Percentiles rank a stretch among this genome's conserved stretches.
phyloP scores from a whole-genome alignment of 2,888 invertebrate species.

The Coecobrya sp. region DNA sequence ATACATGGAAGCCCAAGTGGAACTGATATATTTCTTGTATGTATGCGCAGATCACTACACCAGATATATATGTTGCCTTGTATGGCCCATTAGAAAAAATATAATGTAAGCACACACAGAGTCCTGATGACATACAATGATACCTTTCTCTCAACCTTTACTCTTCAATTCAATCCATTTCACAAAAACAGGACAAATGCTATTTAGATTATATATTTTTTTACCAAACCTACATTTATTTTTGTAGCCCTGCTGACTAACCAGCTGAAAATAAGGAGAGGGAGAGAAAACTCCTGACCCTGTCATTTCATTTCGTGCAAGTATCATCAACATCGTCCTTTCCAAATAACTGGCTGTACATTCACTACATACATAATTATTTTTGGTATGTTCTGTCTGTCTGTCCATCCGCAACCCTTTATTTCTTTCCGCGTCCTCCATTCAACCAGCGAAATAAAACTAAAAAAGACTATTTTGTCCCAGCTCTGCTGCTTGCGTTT shows the following conservation, averaged over 20 bases:
- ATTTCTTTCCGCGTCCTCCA: neutral
- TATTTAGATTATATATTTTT: neutral
- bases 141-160: conserved; percentile 29
- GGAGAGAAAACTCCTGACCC: conserved; percentile 23
- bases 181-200: conserved; percentile 6
- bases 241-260: neutral
- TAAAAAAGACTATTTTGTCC: too few relatives aligned
- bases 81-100: conserved; percentile 33
- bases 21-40: conserved; percentile 42
- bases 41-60: conserved; percentile 42
- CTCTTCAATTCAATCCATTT: neutral
- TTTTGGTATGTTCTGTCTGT: neutral
- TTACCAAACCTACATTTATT: neutral
- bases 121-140: conserved; percentile 68
- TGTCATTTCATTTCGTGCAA: conserved; percentile 35
- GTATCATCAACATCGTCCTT: conserved; percentile 7
- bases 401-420: conserved; percentile 35
- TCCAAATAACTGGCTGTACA: neutral
- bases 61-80: conserved; percentile 44
- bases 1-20: conserved; percentile 54
- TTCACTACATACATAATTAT: conserved; percentile 11
- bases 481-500: conserved; percentile 34
- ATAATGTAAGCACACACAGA: neutral
- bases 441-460: neutral
- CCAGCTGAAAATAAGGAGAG: neutral